Conservation (phyloP, 2,888 invertebrate species). For the Aplocera efformata region DNA sequence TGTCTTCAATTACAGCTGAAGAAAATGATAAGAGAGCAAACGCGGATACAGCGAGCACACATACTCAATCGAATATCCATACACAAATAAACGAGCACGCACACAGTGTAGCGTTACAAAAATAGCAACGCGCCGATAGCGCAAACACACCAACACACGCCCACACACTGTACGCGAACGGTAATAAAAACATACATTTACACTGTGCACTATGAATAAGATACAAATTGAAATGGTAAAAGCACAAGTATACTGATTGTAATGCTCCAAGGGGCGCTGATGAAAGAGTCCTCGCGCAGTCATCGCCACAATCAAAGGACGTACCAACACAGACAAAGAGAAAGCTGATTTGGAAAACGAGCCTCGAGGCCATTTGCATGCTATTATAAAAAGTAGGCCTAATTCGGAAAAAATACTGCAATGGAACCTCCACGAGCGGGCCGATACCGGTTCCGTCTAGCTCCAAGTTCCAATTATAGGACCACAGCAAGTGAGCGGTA, state of each 20-base stretch:
- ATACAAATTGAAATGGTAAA: slow-evolving; percentile 67
- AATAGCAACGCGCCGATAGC: slow-evolving; percentile 74
- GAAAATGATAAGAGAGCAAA: slow-evolving; percentile 69
- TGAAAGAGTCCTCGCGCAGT: slow-evolving; percentile 1
- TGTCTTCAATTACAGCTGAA: slow-evolving; percentile 55
- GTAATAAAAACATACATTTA: slow-evolving; percentile 73
- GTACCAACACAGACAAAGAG: slow-evolving; percentile 38
- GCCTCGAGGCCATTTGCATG: slow-evolving; percentile 45
- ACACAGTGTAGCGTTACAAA: slow-evolving; percentile 46
- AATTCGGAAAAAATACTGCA: slow-evolving; percentile 23
- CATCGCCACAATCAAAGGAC: slow-evolving; percentile 16
- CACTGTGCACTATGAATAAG: slow-evolving; percentile 64
- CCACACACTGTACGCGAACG: slow-evolving; percentile 72
- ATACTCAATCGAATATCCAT: slow-evolving; percentile 29
- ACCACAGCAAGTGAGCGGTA: slow-evolving; percentile 37
- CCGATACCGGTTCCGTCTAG: slow-evolving; percentile 65
- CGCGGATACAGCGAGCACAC: slow-evolving; percentile 66
- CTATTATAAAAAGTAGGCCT: slow-evolving; percentile 47
- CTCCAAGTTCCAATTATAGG: slow-evolving; percentile 68
- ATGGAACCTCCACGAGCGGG: slow-evolving; percentile 40
- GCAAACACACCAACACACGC: slow-evolving; percentile 78
- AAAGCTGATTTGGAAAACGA: slow-evolving; percentile 50
- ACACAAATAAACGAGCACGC: slow-evolving; percentile 41
- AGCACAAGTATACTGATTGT: slow-evolving; percentile 56
- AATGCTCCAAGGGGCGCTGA: slow-evolving; percentile 36